Evolutionary conservation across 2,797 vertebrate species (phyloP).

Genomic region (Alosa sapidissima): DNA sequence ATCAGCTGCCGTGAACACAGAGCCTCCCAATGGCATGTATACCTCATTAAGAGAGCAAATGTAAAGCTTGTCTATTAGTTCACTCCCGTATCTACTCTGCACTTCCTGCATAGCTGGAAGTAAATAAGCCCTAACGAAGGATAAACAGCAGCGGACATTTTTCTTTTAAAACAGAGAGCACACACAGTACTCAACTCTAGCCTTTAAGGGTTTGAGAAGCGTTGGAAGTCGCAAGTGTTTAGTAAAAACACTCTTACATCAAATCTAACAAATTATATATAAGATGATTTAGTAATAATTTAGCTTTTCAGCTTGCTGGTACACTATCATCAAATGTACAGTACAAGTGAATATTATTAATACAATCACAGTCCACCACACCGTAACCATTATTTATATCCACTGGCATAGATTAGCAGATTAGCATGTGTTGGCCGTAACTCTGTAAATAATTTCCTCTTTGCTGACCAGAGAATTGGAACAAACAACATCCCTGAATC

Average conservation of each 20-base stretch:
- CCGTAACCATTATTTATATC: no score
- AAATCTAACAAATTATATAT: background rate
- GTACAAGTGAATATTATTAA: background rate
- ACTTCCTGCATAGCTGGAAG: slow-evolving; percentile 13
- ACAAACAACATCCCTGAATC: slow-evolving; percentile 45
- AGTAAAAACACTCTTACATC: background rate
- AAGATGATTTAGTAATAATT: background rate
- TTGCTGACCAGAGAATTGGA: slow-evolving; percentile 48
- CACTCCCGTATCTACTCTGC: background rate
- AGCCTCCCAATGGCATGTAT: background rate
- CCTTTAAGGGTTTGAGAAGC: background rate
- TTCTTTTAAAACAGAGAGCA: background rate
- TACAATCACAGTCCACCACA: background rate
- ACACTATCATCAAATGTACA: background rate
- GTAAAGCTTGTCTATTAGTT: slow-evolving; percentile 1
- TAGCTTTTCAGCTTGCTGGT: background rate
- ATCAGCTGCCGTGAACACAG: background rate
- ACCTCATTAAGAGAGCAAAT: background rate
- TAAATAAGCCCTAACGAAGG: background rate
- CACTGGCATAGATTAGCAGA: background rate
- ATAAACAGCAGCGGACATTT: background rate
- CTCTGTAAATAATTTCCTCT: slow-evolving; percentile 57
- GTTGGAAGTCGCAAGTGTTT: background rate
- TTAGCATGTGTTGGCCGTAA: slow-evolving; percentile 21
- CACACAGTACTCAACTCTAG: background rate